These are phyloP conservation scores for Acanthaster planci DNA, from an alignment of 35 echinoderm and acorn worm species.

Conservation along the genomic window DNA sequence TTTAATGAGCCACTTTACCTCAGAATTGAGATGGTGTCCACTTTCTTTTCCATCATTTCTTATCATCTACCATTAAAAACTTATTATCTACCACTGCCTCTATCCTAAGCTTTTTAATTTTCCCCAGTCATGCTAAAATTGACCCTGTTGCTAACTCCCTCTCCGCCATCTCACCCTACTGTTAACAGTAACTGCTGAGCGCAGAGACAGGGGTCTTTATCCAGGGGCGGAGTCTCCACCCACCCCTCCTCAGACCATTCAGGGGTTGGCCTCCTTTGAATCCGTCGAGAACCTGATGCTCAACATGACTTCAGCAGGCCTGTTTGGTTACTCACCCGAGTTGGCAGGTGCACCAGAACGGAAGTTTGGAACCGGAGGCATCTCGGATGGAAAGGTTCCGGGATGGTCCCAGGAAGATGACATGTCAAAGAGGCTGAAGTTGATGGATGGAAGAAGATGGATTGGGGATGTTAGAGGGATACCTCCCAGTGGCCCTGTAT, in stretches of 20 bases:
- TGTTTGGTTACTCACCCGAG: not conserved
- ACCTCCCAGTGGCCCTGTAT: not conserved
- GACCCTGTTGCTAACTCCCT: constrained; percentile 16
- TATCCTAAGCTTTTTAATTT: not conserved
- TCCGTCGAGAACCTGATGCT: constrained; percentile 81
- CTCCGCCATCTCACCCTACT: constrained; percentile 21
- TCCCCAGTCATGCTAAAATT: not conserved
- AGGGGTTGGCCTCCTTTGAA: constrained; percentile 52
- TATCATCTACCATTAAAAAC: too few relatives aligned
- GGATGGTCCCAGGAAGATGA: not conserved
- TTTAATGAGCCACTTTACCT: too few relatives aligned
- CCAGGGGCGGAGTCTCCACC: constrained; percentile 37
- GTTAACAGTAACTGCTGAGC: constrained; percentile 68
- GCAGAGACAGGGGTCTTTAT: constrained; percentile 62
- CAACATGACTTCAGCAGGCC: constrained; percentile 64
- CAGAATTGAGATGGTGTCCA: too few relatives aligned
- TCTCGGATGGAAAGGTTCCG: not conserved
- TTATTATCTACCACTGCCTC: too few relatives aligned
- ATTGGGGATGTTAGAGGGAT: not conserved
- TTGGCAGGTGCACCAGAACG: constrained; percentile 1
- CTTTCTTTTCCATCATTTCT: too few relatives aligned
- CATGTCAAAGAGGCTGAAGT: not conserved
- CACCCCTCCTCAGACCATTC: not conserved
- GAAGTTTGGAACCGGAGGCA: not conserved
- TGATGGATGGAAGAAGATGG: constrained; percentile 3